phyloP scores from a whole-genome alignment of 2,113 vertebrate species.

The Chlorodrepanis virens region DNA sequence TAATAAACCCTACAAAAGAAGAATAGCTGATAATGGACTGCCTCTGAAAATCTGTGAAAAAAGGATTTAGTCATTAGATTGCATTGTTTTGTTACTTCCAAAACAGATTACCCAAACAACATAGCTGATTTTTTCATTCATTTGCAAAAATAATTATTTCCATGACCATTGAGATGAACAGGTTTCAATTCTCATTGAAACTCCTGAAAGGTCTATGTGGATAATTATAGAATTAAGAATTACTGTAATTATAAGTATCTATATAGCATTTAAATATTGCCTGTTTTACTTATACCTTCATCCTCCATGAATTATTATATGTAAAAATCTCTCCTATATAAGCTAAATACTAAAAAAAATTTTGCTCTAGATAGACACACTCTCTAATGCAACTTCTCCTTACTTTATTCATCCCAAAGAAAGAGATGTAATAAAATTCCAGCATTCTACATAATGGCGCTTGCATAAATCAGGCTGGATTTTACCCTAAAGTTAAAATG shows the following conservation, averaged over 20 bases:
- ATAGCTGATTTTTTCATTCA: background rate
- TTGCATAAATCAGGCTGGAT: background rate
- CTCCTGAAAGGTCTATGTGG: background rate
- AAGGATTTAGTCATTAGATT: background rate
- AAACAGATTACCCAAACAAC: background rate
- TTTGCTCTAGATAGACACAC: background rate
- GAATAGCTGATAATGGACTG: conserved; percentile 2
- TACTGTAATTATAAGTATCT: background rate
- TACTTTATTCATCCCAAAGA: background rate
- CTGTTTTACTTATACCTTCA: background rate
- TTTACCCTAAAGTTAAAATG: background rate
- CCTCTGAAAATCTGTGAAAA: background rate
- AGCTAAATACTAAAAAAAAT: background rate
- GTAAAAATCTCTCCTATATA: background rate
- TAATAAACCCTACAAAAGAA: conserved; percentile 44
- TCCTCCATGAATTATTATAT: background rate
- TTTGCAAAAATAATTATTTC: background rate
- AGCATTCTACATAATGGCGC: background rate
- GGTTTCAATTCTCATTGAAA: background rate
- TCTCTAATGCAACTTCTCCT: background rate
- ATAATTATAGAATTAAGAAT: background rate
- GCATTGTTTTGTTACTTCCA: background rate
- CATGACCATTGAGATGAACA: background rate
- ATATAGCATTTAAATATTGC: background rate
- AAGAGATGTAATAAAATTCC: background rate